Evolutionary conservation across 2,113 vertebrate genomes (phyloP), one percentile per base, ranked within the genome.

Genomic region (Aspiorhynchus laticeps): DNA sequence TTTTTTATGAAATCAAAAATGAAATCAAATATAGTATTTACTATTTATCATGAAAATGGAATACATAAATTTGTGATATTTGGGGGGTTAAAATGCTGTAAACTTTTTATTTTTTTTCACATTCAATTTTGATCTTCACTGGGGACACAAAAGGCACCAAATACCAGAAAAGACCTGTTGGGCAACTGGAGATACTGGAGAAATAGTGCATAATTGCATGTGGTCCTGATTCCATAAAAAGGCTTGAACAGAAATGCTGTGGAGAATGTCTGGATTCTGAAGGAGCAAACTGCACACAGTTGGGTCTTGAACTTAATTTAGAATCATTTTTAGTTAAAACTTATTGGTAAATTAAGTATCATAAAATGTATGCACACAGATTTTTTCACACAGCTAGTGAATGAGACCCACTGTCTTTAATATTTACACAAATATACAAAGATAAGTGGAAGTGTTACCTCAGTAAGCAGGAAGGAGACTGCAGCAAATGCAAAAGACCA

Each of bases 401-500:
- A 43, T 15, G 12, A 75, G 71, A 74, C 33, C 71, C 36, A 74
- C 19, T 74, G 71, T 74, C 10, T 24, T 69, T 19, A 7, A 61
- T 48, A 19, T 46, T 19, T 8, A 31, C n/a, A 87, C 2, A 36
- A 14, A 74, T 59, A 56, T 43, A 9, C 7, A 74, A 67, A 41
- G 1, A 41, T 21, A 28, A 86, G 43, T 19, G 67, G 48, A 77
- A 69, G 61, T 8, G 53, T 91, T 96, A 98, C 97, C 96, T 97
- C 97, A 0, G 96, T 98, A 85, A 98, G 95, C 36, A 98, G 95
- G 93, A 98, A 98, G 0, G 97, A 98, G 88, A 98, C 96, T 83
- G 97, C 97, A 33, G 97, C 96, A 84, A 97, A 98, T 28, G 97
- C 96, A 33, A 98, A 98, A 0, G 97, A 98, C 97, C 97, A 98